Base-by-base conservation (phyloP, 2,888 invertebrate genomes). In the Parnassius glacialis region DNA sequence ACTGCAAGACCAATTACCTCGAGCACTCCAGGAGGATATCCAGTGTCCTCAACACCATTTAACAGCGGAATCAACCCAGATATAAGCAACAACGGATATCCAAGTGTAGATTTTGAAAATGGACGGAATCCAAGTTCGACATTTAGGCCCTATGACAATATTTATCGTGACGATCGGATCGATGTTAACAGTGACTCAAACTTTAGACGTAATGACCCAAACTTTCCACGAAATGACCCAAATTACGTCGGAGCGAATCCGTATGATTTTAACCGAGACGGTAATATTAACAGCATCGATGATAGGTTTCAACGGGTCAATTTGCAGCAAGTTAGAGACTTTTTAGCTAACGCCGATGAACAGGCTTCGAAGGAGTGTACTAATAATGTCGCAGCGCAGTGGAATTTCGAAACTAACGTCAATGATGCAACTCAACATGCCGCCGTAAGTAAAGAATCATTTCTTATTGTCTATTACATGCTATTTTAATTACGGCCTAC, bases 381-480 rank as follows among this genome's bases (percentile, higher is more conserved):
- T 0, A 94, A 94, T 57, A 97, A 97, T 81, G 97, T 97, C n/a
- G 95, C 94, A 0, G 96, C 96, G 1, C 97, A 97, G 77, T 97
- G 97, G 97, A 95, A 95, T 80, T 97, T 96, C 76, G 97, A 97
- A 84, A 97, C 97, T 5, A 95, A 97, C 76, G 96, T 97, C 48
- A 96, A 96, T 84, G 95, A 96, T 80, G 94, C 92, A 54, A 95
- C 96, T 1, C 97, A 97, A 85, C 89, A 95, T 70, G 95, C 96
- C 75, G 97, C 97, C 81, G 97, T 97, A 83, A 95, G 96, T 94
- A 70, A 50, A 50, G 41, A 58, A 44, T 58, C 63, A 64, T 73
- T 62, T 47, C 48, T 52, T 63, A 52, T 52, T 34, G 54, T 55
- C 20, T 44, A 34, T n/a, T 25, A 5, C 52, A 9, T 12, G 48